Base-by-base conservation (phyloP, 2,797 vertebrate species). In the Loris lydekkerianus region DNA sequence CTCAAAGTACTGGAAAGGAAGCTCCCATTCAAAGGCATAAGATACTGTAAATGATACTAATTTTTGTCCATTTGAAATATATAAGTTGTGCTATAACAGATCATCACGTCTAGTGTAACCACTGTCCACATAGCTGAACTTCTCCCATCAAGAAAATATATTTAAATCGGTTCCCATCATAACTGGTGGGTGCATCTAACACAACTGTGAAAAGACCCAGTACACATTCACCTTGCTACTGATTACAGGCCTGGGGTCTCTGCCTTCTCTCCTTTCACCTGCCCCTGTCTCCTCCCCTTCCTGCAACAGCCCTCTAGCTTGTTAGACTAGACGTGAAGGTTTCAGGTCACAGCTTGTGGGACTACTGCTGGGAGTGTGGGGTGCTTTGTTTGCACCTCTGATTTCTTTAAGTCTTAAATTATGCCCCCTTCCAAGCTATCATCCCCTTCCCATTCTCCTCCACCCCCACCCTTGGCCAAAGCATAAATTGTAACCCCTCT, bases 191-290 rank as follows among this genome's bases (percentile, higher is more conserved):
- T 98, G 98, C 98, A 97, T 98, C 98, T 98, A 98, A 98, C 97
- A 96, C 98, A 97, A 99, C 98, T 98, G 99, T 98, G 98, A 99
- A 99, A 98, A 97, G 98, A 98, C 98, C 98, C 98, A 97, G 98
- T 98, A 98, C 98, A 98, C 98, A 98, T 98, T 98, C 98, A 98
- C 98, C 97, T 98, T 98, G 98, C 98, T 98, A 98, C 98, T 98
- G 91, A 81, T 40, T 96, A 97, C 98, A 96, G 98, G 98, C 98
- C 98, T 98, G 97, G 97, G 95, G 97, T 94, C 95, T 95, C 97
- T 93, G 96, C 93, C 95, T 91, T 49, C 61, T 87, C 86, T 72
- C 31, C 7, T 29, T 10, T 7, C 5, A 31, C 49, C 25, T 4
- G 20, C 34, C 75, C 40, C 23, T 11, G 1, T 43, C 70, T 72